Percentiles rank a stretch among this genome's conserved stretches.
These are phyloP conservation scores for Sceloporus tristichus DNA, from an alignment of 2,113 vertebrate genomes.

Conservation along the genomic window DNA sequence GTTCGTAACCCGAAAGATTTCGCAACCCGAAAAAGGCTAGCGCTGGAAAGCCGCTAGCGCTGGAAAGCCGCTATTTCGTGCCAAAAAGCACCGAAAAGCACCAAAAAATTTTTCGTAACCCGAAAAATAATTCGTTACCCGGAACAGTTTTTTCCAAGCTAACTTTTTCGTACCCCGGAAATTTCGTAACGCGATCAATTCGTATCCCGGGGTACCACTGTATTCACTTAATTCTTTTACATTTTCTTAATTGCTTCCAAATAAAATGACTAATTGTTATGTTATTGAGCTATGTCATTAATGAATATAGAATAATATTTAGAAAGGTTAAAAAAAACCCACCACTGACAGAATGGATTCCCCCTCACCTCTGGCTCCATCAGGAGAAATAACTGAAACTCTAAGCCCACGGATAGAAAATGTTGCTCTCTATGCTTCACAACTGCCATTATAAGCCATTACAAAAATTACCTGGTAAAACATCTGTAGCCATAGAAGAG, in stretches of 20 bases:
- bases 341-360: no score
- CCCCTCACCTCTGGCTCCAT: conserved; percentile 9
- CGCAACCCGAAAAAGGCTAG: no score
- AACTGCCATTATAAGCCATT: conserved; percentile 19
- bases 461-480: background rate
- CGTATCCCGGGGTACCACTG: no score
- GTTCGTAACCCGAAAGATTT: no score
- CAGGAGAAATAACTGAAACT: conserved; percentile 33
- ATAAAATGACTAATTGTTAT: background rate
- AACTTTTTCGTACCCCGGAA: no score
- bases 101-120: no score
- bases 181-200: no score
- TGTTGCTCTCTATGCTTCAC: background rate
- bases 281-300: background rate
- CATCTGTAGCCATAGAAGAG: background rate
- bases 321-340: conserved; percentile 36
- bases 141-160: no score
- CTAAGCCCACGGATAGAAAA: background rate
- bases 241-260: background rate
- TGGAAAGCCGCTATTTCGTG: no score
- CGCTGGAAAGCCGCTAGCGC: no score
- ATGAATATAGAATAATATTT: conserved; percentile 68
- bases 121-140: no score
- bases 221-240: background rate
- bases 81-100: no score